Evolutionary conservation across 2,797 vertebrate species (phyloP), one percentile per base, ranked within the genome.

Genomic region (Microtus californicus): DNA sequence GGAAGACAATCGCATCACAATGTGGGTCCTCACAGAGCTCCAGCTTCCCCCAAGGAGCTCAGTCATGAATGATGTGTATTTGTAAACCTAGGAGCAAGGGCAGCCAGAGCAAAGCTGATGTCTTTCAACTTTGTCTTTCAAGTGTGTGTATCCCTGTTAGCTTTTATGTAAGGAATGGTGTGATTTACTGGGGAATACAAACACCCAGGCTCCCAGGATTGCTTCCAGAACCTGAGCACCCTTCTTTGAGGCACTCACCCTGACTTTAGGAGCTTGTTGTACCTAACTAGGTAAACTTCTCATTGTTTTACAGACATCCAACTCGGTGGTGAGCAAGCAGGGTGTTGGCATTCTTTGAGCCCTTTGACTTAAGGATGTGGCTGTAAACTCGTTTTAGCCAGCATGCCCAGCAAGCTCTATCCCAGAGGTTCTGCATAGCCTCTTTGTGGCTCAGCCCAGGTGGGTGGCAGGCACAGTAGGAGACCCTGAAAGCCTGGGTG

Each of bases 151-250:
- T 63, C 6, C 0, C 4, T 73, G 34, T 43, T 27, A 73, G 34
- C 63, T 51, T 92, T 79, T 13, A 54, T n/a, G 23, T 59, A 34
- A 34, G 0, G 27, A 43, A 48, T 11, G 7, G 34, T 43, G 19
- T 21, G 1, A 0, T 34, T 45, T 34, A 9, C 43, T 23, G 59
- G 61, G 83, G 12, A n/a, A 45, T 48, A 6, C 23, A n/a, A 37
- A 86, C 8, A 76, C 9, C 29, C 51, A 40, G 4, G 12, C 23
- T 59, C 15, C 48, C 3, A 15, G 0, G 5, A 27, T 10, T 25
- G 31, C 5, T 3, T 31, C 23, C 2, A 3, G 48, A 31, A 15
- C 2, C 25, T 13, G 0, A 2, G 5, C 29, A 2, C 3, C 56
- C 29, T 34, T 23, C 43, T 31, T 27, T 56, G 25, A 54, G 67